A percentile compares a stretch with the other conserved stretches of the same genome.
Evolutionary conservation across 2,797 vertebrate genomes (phyloP).

Genomic region (Sparidentex hasta): DNA sequence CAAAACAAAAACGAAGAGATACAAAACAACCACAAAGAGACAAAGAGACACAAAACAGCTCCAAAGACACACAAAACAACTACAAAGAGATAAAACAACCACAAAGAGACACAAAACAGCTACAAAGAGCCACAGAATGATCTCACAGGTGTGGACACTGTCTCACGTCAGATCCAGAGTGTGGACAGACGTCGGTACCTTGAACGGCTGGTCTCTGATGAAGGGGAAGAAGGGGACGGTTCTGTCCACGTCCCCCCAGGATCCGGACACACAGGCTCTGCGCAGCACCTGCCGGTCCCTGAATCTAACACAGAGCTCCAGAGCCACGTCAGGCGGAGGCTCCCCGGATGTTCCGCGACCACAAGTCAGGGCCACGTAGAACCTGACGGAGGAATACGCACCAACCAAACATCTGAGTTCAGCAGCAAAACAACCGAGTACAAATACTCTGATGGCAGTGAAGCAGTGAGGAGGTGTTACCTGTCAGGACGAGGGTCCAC

Average conservation of each 20-base stretch:
- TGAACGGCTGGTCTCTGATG: constrained; percentile 94
- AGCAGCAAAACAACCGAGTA: no score
- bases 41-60: no score
- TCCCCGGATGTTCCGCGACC: constrained; percentile 87
- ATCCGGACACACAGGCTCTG: constrained; percentile 90
- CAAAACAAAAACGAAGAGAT: no score
- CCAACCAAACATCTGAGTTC: background rate
- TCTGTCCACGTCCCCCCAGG: constrained; percentile 89
- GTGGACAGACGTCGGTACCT: constrained; percentile 78
- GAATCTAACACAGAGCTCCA: constrained; percentile 93
- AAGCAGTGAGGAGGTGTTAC: constrained; percentile 70
- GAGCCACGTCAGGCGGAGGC: constrained; percentile 90
- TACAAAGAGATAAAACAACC: no score
- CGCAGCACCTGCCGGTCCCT: constrained; percentile 90
- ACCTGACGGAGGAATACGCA: constrained; percentile 75
- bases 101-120: no score
- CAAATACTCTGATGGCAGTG: no score
- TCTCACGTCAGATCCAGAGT: background rate
- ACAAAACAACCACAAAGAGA: no score
- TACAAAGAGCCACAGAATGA: no score
- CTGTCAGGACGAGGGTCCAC: constrained; percentile 92
- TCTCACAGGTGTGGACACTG: no score
- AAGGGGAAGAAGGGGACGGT: constrained; percentile 94
- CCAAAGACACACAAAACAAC: no score
- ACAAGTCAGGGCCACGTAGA: constrained; percentile 93